phyloP scores from a whole-genome alignment of 2,113 vertebrate genomes.

The Boulengerochromis microlepis region DNA sequence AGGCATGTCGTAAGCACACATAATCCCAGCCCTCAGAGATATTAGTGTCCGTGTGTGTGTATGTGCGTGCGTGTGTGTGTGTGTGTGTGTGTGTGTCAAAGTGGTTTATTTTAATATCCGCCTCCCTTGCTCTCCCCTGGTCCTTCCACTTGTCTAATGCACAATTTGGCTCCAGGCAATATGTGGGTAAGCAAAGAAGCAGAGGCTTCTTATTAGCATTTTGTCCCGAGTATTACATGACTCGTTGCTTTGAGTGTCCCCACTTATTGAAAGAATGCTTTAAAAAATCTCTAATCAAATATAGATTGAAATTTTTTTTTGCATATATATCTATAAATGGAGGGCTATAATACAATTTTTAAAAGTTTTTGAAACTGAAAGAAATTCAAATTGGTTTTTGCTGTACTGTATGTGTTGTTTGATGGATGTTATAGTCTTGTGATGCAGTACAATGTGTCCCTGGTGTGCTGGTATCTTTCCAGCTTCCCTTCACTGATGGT shows the following conservation, averaged over 20 bases:
- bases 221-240: background rate
- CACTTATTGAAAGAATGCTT: background rate
- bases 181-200: conserved; percentile 23
- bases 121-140: background rate
- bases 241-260: background rate
- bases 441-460: conserved; percentile 26
- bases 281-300: background rate
- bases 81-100: background rate
- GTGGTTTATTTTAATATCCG: conserved; percentile 38
- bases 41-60: background rate
- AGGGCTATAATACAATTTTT: background rate
- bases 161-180: conserved; percentile 61
- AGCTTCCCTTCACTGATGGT: conserved; percentile 1
- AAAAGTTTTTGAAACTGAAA: background rate
- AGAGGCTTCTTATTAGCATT: background rate
- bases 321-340: background rate
- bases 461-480: conserved; percentile 27
- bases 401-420: background rate
- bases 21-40: background rate
- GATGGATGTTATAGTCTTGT: background rate
- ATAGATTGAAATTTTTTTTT: background rate
- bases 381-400: background rate
- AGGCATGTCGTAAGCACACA: background rate
- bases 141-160: conserved; percentile 49
- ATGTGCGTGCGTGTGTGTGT: background rate